These are phyloP conservation scores for Coregonus sp. DNA, from an alignment of 2,797 vertebrate genomes.

Conservation along the genomic window DNA sequence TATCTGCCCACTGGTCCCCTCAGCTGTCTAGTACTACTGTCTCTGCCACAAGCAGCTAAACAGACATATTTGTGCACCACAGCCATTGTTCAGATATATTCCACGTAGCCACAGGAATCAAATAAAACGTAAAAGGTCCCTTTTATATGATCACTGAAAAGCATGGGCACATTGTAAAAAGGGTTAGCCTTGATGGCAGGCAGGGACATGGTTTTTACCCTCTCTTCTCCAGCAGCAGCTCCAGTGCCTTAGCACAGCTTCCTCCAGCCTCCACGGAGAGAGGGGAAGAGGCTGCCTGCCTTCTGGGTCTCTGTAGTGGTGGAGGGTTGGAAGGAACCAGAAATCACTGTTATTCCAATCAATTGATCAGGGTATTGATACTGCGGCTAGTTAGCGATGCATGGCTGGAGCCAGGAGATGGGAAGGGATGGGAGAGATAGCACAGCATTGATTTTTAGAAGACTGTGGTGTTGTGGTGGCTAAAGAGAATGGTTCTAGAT, in stretches of 20 bases:
- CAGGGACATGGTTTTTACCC: slow-evolving; percentile 36
- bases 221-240: slow-evolving; percentile 30
- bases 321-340: slow-evolving; percentile 30
- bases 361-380: slow-evolving; percentile 84
- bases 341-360: slow-evolving; percentile 86
- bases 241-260: background rate
- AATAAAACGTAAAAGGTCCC: slow-evolving; percentile 77
- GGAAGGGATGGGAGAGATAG: background rate
- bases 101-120: slow-evolving; percentile 57
- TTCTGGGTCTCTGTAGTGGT: background rate
- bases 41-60: background rate
- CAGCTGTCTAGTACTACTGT: slow-evolving; percentile 8
- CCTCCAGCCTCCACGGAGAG: background rate
- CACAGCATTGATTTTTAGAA: background rate
- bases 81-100: no score
- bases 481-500: slow-evolving; percentile 16
- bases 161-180: slow-evolving; percentile 61
- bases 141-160: slow-evolving; percentile 79
- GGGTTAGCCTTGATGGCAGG: slow-evolving; percentile 48
- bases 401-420: slow-evolving; percentile 38
- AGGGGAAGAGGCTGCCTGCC: background rate
- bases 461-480: background rate
- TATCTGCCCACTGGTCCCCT: background rate
- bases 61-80: slow-evolving; percentile 6
- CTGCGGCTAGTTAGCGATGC: slow-evolving; percentile 74